These are phyloP conservation scores for Copsychus sechellarum DNA, from an alignment of 2,113 vertebrate genomes.

Conservation along the genomic window DNA sequence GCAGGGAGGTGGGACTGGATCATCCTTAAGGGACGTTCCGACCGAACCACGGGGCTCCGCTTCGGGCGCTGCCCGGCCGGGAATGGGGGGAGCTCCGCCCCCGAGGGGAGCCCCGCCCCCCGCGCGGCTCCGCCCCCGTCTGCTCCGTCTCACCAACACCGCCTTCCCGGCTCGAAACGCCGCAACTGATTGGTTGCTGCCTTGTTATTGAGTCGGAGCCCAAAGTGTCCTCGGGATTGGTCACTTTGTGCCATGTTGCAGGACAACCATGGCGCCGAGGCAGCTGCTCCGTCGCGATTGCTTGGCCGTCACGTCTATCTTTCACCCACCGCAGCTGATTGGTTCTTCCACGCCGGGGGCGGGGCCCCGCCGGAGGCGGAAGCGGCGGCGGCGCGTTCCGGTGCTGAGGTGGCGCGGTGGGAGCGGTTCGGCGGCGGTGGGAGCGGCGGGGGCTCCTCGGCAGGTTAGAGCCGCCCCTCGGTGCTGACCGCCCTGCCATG, in stretches of 20 bases:
- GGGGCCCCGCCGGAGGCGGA: neutral
- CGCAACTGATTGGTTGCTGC: neutral
- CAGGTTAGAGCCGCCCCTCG: neutral
- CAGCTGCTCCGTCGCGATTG: neutral
- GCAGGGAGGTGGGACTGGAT: neutral
- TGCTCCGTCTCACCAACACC: too few species aligned
- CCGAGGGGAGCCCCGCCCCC: neutral
- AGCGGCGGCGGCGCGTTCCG: neutral
- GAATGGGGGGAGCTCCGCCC: accelerated
- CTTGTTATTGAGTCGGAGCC: neutral
- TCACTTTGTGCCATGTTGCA: neutral
- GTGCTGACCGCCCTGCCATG: neutral
- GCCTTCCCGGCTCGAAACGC: accelerated
- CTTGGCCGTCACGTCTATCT: accelerated
- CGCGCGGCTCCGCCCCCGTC: neutral
- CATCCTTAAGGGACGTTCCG: neutral
- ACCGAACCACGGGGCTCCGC: accelerated
- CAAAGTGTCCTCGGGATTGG: neutral
- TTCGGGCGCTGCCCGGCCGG: accelerated
- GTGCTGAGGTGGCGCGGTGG: constrained; percentile 58
- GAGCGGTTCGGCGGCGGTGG: too few species aligned
- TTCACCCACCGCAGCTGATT: accelerated
- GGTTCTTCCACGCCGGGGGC: accelerated
- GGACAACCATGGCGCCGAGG: neutral
- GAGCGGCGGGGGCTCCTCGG: accelerated